These are phyloP conservation scores for Xyrauchen texanus DNA, from an alignment of 2,113 vertebrate species.

Conservation along the genomic window DNA sequence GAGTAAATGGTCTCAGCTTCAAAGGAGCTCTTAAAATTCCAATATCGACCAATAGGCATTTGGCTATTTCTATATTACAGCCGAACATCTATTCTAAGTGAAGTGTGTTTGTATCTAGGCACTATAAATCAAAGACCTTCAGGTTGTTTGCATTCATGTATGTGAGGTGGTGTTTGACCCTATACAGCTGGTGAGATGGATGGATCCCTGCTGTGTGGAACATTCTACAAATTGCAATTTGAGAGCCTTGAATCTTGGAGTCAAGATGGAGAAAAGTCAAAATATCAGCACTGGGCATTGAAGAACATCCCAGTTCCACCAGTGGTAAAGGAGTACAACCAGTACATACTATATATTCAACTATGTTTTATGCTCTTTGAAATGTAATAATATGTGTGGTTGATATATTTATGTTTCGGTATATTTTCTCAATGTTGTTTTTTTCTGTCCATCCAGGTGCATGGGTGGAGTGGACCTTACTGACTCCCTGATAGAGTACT, in stretches of 20 bases:
- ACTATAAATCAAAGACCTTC: conserved; percentile 45
- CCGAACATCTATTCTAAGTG: conserved; percentile 14
- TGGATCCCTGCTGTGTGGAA: neutral
- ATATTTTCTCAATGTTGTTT: no score
- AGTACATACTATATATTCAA: no score
- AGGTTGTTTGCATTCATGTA: conserved; percentile 48
- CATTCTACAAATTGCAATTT: conserved; percentile 12
- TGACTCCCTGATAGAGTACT: no score
- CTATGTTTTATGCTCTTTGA: no score
- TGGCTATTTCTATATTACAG: conserved; percentile 27
- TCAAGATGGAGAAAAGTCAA: neutral
- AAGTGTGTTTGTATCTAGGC: conserved; percentile 25
- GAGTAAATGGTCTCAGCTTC: conserved; percentile 58
- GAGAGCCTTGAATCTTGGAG: neutral
- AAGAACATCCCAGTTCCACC: no score
- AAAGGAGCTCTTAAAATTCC: conserved; percentile 38
- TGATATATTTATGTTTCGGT: no score
- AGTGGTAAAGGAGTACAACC: no score
- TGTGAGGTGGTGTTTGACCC: conserved; percentile 51
- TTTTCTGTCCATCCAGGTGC: no score
- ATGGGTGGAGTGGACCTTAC: no score
- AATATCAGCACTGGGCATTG: no score
- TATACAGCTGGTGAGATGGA: conserved; percentile 48
- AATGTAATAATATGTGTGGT: no score
- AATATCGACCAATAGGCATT: conserved; percentile 36